Conservation (phyloP, 2,797 vertebrate species). For the Macrochelys suwanniensis region DNA sequence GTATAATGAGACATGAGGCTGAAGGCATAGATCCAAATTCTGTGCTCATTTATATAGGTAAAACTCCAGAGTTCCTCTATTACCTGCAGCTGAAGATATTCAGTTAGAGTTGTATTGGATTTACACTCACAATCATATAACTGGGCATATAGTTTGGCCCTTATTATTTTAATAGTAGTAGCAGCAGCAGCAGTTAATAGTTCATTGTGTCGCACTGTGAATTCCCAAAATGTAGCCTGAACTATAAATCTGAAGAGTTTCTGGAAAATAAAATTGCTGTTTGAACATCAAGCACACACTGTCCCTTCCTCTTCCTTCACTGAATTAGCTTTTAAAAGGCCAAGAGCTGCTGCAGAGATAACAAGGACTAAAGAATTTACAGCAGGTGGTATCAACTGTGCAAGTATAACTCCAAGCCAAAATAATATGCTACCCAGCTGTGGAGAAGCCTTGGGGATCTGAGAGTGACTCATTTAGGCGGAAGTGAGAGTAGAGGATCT, state of each 20-base stretch:
- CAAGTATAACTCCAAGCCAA: slow-evolving; percentile 27
- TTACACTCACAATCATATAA: not conserved
- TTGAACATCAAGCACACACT: slow-evolving; percentile 42
- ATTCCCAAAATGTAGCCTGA: slow-evolving; percentile 6
- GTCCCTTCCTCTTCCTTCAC: slow-evolving; percentile 21
- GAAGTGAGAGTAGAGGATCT: not conserved
- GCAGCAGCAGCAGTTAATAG: slow-evolving; percentile 15
- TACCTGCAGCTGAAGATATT: not conserved
- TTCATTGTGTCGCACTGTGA: not conserved
- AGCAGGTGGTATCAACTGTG: slow-evolving; percentile 64
- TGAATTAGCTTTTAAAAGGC: slow-evolving; percentile 49
- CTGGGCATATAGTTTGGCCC: not conserved
- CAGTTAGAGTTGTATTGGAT: not conserved
- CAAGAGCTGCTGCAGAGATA: slow-evolving; percentile 58
- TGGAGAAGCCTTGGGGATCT: not conserved
- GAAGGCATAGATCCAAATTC: not conserved
- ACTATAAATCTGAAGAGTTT: slow-evolving; percentile 24
- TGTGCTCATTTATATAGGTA: not conserved
- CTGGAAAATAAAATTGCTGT: slow-evolving; percentile 42
- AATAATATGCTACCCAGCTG: slow-evolving; percentile 5
- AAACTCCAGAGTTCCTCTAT: not conserved
- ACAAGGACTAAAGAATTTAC: slow-evolving; percentile 21
- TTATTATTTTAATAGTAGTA: slow-evolving; percentile 2
- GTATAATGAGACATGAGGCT: not conserved
- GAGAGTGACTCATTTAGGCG: not conserved